Evolutionary conservation across 2,113 vertebrate species (phyloP).

Genomic region (Carollia perspicillata): DNA sequence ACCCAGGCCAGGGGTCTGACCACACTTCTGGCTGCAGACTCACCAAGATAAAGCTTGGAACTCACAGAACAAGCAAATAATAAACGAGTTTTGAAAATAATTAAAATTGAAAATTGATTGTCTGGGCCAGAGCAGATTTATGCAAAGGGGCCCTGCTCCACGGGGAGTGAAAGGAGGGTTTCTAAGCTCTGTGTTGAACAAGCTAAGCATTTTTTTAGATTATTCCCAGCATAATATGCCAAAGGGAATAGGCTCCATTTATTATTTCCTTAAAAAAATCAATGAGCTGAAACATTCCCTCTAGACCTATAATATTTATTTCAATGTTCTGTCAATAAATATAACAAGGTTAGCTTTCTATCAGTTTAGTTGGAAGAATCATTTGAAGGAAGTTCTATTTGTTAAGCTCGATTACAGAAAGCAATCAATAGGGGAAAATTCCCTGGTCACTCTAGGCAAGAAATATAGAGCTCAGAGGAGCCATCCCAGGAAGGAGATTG

Average conservation of each 20-base stretch:
- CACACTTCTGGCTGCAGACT: slow-evolving; percentile 49
- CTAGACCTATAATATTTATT: slow-evolving; percentile 93
- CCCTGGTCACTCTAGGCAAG: slow-evolving; percentile 67
- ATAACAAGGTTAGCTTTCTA: slow-evolving; percentile 94
- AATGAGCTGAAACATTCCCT: slow-evolving; percentile 89
- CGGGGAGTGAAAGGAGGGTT: slow-evolving; percentile 84
- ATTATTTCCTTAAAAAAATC: slow-evolving; percentile 89
- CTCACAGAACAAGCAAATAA: slow-evolving; percentile 87
- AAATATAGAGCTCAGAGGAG: slow-evolving; percentile 70
- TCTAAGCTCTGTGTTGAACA: slow-evolving; percentile 87
- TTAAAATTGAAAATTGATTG: slow-evolving; percentile 96
- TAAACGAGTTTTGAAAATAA: slow-evolving; percentile 92
- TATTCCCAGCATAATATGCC: slow-evolving; percentile 93
- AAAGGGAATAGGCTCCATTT: slow-evolving; percentile 86
- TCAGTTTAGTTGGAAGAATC: slow-evolving; percentile 88
- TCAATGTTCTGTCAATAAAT: slow-evolving; percentile 96
- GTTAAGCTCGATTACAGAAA: slow-evolving; percentile 89
- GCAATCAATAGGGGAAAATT: slow-evolving; percentile 83
- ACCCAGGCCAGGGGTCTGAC: slow-evolving; percentile 34
- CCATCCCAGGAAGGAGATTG: slow-evolving; percentile 52
- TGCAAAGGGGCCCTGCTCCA: slow-evolving; percentile 85
- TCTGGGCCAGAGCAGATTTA: slow-evolving; percentile 92
- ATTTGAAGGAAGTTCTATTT: slow-evolving; percentile 90
- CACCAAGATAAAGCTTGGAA: slow-evolving; percentile 73
- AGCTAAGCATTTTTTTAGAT: slow-evolving; percentile 95